Evolutionary conservation across 2,888 invertebrate genomes (phyloP).

Genomic region (Scaptomyza flava): DNA sequence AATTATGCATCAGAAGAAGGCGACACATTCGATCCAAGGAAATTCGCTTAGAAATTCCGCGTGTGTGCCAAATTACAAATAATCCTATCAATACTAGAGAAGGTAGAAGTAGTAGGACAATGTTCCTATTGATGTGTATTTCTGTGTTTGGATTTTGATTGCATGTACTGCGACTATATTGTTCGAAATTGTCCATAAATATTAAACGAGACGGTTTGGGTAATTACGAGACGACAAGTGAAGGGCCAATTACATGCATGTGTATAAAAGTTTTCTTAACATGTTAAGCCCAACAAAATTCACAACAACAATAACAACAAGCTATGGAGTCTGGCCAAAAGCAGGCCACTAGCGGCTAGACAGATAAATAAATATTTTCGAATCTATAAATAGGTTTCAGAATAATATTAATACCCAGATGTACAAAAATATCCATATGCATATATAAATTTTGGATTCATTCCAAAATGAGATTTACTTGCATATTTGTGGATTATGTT

Average conservation of each 20-base stretch:
- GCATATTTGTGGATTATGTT: conserved; percentile 29
- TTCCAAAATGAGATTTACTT: conserved; percentile 70
- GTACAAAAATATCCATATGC: conserved; percentile 13
- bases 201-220: conserved; percentile 8
- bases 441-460: conserved; percentile 66
- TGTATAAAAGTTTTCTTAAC: not conserved
- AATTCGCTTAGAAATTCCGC: too few species aligned
- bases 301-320: not conserved
- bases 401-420: conserved; percentile 14
- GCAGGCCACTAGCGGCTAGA: conserved; percentile 30
- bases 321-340: conserved; percentile 44
- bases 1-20: not conserved
- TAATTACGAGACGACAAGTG: conserved; percentile 8
- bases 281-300: not conserved
- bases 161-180: not conserved
- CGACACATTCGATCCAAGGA: not conserved
- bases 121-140: not conserved
- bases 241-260: conserved; percentile 1
- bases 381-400: conserved; percentile 51
- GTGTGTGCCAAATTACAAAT: not conserved
- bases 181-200: conserved; percentile 8
- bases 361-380: conserved; percentile 36
- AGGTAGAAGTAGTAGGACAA: not conserved
- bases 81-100: not conserved
- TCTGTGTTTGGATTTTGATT: not conserved